Evolutionary conservation across 2,113 vertebrate genomes (phyloP).

Genomic region (Salvator merianae): DNA sequence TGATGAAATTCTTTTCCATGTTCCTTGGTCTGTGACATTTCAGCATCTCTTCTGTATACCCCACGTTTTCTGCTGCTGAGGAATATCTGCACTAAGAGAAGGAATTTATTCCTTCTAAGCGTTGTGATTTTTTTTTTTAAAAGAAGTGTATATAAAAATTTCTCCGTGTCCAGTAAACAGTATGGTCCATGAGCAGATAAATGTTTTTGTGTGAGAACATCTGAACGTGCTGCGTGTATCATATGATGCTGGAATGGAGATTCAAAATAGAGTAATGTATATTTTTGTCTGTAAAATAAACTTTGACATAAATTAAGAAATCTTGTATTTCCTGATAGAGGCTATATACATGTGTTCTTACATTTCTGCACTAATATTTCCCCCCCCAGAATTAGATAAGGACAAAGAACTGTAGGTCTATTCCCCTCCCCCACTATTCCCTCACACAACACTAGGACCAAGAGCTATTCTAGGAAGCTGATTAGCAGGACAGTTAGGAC

Average conservation of each 20-base stretch:
- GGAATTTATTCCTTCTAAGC: conserved; percentile 39
- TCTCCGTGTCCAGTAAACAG: conserved; percentile 30
- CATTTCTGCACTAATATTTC: background rate
- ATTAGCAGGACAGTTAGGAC: no score
- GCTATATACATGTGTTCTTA: background rate
- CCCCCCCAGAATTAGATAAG: background rate
- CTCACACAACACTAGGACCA: no score
- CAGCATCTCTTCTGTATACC: background rate
- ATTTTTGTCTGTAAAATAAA: conserved; percentile 73
- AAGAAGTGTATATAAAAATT: conserved; percentile 28
- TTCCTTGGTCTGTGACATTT: conserved; percentile 36
- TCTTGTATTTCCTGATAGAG: background rate
- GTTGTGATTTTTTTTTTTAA: conserved; percentile 33
- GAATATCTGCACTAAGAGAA: conserved; percentile 49
- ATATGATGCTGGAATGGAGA: conserved; percentile 20
- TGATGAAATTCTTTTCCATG: background rate
- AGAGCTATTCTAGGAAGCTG: no score
- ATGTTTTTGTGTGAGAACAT: conserved; percentile 2
- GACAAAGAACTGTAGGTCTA: background rate
- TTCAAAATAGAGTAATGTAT: conserved; percentile 65
- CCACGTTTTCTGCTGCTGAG: conserved; percentile 46
- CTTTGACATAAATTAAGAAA: conserved; percentile 61
- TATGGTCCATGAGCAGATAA: conserved; percentile 43
- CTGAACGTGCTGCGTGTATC: background rate
- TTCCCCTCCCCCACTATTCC: no score